A percentile compares a stretch with the other conserved stretches of the same genome.
Conservation (phyloP, 2,888 invertebrate genomes). For the Orthonevra nobilis region DNA sequence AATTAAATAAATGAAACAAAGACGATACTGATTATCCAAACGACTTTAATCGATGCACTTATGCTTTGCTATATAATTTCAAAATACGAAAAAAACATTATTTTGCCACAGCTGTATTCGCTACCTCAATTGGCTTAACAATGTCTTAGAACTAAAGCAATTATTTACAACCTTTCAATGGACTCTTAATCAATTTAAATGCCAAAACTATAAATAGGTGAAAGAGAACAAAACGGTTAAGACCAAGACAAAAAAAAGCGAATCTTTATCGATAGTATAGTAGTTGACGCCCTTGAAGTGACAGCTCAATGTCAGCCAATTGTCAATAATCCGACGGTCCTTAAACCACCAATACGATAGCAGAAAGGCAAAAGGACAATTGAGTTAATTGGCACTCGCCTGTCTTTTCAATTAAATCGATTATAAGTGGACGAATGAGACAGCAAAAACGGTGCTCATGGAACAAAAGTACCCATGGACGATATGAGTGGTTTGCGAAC, state of each 20-base stretch:
- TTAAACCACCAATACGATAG: neutral
- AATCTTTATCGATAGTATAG: neutral
- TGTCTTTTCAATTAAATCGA: slow-evolving; percentile 30
- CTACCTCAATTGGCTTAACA: no score
- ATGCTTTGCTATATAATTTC: no score
- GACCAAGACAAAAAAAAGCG: neutral
- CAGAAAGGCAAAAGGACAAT: neutral
- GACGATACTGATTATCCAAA: no score
- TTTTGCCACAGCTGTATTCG: no score
- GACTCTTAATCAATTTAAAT: neutral
- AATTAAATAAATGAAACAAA: no score
- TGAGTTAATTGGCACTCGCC: slow-evolving; percentile 35
- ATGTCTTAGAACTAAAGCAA: no score
- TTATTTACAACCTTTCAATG: no score
- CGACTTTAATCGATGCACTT: no score
- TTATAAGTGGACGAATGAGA: slow-evolving; percentile 32
- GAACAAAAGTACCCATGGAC: slow-evolving; percentile 5
- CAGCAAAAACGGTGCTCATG: neutral
- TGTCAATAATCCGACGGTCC: slow-evolving; percentile 28
- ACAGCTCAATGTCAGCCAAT: slow-evolving; percentile 35
- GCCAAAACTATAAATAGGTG: neutral
- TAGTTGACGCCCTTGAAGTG: slow-evolving; percentile 17
- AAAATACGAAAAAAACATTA: no score
- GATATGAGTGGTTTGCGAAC: slow-evolving; percentile 27
- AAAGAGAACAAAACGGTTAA: neutral